Evolutionary conservation across 2,888 invertebrate genomes (phyloP).

Genomic region (Agapostemon virescens): DNA sequence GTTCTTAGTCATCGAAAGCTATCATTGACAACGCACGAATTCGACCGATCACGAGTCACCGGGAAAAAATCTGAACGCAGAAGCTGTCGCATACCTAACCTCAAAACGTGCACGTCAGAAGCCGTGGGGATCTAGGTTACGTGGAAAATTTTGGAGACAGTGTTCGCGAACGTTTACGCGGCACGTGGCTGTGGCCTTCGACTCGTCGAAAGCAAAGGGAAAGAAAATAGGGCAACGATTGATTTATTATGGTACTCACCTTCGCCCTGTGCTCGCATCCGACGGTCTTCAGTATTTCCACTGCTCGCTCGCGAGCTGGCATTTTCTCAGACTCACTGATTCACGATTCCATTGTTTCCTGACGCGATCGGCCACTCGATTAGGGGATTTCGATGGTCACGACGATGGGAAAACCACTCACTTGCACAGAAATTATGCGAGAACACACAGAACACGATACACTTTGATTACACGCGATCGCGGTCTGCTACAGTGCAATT

Average conservation of each 20-base stretch:
- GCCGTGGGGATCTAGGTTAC: conserved; percentile 24
- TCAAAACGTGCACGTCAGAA: neutral
- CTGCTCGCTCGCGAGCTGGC: conserved; percentile 53
- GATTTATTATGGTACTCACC: conserved; percentile 61
- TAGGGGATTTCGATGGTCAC: neutral
- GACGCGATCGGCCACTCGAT: fast-evolving
- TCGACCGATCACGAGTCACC: neutral
- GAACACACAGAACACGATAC: neutral
- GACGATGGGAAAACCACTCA: neutral
- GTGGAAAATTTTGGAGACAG: neutral
- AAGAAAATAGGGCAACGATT: neutral
- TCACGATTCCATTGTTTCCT: conserved; percentile 22
- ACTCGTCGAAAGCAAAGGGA: neutral
- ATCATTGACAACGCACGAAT: too few relatives aligned
- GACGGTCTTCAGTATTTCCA: conserved; percentile 49
- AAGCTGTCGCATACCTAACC: conserved; percentile 18
- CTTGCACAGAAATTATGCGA: neutral
- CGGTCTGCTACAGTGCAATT: neutral
- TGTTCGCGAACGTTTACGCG: too few relatives aligned
- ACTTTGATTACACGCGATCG: neutral
- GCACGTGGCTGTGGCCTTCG: conserved; percentile 39
- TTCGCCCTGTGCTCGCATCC: conserved; percentile 56
- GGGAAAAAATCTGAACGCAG: neutral
- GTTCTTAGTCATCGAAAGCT: too few relatives aligned
- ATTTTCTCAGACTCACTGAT: conserved; percentile 51